Base-by-base conservation (phyloP, 2,888 invertebrate species). In the Acrocyrtus sp. region DNA sequence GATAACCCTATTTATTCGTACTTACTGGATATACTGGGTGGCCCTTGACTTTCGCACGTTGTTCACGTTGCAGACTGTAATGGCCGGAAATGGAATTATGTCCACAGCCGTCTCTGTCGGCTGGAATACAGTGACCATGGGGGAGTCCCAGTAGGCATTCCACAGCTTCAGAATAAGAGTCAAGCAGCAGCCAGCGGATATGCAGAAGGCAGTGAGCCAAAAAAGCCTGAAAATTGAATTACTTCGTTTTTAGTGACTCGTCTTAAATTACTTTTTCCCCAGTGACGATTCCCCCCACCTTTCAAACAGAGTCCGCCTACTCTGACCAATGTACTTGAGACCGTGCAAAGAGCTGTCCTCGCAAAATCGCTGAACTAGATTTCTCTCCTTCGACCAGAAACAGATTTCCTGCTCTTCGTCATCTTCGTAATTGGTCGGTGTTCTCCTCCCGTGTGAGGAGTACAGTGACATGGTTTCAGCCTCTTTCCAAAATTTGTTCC, bases 51-150 rank as follows among this genome's bases (percentile, higher is more conserved):
- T 76, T 10, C 75, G 43, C 15, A 78, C 74, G 48, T 77, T 75
- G 34, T 80, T 80, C 53, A 77, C 76, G 24, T 80, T 80, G 41
- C 80, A 80, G 22, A 80, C 74, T 0, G 80, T 80, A 17, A 80
- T 62, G 6, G 78, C 80, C n/a, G 80, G 80, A 62, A 80, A 80
- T 24, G 80, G 77, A 3, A 80, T 77, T 10, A 69, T 58, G 17
- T 67, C 65, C 10, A 75, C 72, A 8, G 69, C 54, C 0, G 70
- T 73, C 57, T 78, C 77, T 19, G 67, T 58, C 3, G 80, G 76
- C 29, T 74, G 75, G 56, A 80, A 80, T 1, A 77, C 74, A n/a
- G 78, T 76, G 12, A 80, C 77, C 17, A 80, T 75, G 0, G 80
- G 80, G 41, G 63, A 74, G 15, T 26, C 22, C 54, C 63, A 70